Conservation (phyloP, 1,140 invertebrate genomes). For the Drosophila bocqueti region DNA sequence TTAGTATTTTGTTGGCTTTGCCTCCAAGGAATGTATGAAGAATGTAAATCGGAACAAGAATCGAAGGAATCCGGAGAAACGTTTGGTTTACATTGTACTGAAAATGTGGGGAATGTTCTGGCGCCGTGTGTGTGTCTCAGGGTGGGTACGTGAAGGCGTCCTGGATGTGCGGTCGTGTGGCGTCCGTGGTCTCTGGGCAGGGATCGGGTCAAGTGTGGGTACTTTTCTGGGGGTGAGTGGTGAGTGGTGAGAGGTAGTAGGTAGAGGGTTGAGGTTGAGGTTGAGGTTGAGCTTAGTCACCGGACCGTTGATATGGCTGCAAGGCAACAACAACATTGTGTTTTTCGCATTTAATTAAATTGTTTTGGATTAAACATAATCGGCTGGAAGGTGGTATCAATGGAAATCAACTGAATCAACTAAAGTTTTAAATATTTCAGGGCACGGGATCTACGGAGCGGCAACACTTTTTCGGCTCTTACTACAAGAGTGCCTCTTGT, state of each 20-base stretch:
- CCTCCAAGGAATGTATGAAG: slow-evolving; percentile 38
- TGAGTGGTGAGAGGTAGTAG: slow-evolving; percentile 27
- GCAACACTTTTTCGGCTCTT: slow-evolving; percentile 8
- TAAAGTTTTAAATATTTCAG: slow-evolving; percentile 3
- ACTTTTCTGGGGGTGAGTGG: not conserved
- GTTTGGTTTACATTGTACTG: slow-evolving; percentile 70
- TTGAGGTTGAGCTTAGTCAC: slow-evolving; percentile 82
- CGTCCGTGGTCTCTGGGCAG: slow-evolving; percentile 41
- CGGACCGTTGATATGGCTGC: slow-evolving; percentile 85
- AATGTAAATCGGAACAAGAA: slow-evolving; percentile 71
- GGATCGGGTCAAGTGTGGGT: slow-evolving; percentile 32
- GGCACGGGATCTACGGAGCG: slow-evolving; percentile 9
- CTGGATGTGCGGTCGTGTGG: slow-evolving; percentile 16
- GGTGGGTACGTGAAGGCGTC: slow-evolving; percentile 18
- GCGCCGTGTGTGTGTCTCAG: slow-evolving; percentile 26
- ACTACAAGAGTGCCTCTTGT: too few species aligned
- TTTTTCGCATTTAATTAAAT: slow-evolving; percentile 28
- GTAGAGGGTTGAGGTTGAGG: slow-evolving; percentile 56
- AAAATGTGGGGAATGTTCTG: slow-evolving; percentile 31
- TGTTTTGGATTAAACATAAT: slow-evolving; percentile 9
- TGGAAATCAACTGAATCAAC: slow-evolving; percentile 57
- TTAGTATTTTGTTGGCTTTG: slow-evolving; percentile 55
- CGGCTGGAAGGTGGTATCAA: slow-evolving; percentile 47
- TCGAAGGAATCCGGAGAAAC: slow-evolving; percentile 47
- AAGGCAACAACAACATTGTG: slow-evolving; percentile 73